Conservation (phyloP, 2,113 vertebrate genomes). For the Sminthopsis crassicaudata region DNA sequence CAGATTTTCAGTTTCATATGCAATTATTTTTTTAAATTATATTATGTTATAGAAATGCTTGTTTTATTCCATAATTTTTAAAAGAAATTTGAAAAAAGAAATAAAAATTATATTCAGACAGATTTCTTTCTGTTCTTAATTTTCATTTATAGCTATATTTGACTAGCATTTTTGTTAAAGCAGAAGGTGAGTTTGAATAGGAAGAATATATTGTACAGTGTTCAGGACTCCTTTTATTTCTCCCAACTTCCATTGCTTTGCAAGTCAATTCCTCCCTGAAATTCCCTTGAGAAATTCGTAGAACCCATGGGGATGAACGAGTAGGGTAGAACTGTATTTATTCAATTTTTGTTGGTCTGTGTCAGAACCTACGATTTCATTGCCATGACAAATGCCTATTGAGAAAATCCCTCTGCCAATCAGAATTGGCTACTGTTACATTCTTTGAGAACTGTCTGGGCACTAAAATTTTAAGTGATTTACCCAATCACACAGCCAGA, state of each 20-base stretch:
- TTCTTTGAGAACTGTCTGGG: background rate
- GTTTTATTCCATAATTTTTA: no score
- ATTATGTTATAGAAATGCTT: no score
- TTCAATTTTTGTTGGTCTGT: background rate
- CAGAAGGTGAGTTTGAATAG: background rate
- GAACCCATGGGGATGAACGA: background rate
- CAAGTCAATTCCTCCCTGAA: background rate
- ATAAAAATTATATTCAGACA: no score
- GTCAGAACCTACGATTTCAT: background rate
- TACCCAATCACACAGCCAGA: background rate
- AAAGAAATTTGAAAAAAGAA: no score
- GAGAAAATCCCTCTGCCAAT: background rate
- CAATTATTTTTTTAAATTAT: no score
- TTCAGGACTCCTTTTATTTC: background rate
- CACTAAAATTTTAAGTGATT: background rate
- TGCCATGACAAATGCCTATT: background rate
- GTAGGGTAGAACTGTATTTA: background rate
- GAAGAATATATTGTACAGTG: background rate
- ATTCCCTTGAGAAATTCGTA: background rate
- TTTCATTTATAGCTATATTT: background rate
- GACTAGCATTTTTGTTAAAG: background rate
- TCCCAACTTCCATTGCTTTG: background rate
- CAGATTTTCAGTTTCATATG: no score
- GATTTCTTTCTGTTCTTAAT: no score
- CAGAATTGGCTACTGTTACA: background rate